Conservation (phyloP, 2,888 invertebrate species). For the Dolomedes plantarius region DNA sequence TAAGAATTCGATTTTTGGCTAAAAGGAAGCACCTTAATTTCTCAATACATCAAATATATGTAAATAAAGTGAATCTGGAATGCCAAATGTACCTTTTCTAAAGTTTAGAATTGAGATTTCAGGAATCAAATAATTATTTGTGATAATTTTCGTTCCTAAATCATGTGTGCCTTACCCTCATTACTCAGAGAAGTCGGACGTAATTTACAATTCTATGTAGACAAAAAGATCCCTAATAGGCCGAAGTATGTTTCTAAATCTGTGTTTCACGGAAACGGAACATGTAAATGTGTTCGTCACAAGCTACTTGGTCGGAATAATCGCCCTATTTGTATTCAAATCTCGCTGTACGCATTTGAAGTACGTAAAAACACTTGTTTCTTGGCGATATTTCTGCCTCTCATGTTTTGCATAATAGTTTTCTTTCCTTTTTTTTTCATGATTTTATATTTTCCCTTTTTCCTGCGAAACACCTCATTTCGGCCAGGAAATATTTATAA, state of each 20-base stretch:
- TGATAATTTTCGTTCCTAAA: neutral
- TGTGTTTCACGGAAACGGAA: neutral
- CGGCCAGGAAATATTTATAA: constrained; percentile 39
- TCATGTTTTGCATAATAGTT: constrained; percentile 38
- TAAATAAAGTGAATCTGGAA: too few species aligned
- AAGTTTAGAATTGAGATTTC: too few species aligned
- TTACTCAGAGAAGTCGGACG: neutral
- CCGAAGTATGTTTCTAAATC: neutral
- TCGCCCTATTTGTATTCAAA: constrained; percentile 34
- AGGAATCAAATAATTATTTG: too few species aligned
- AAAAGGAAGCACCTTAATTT: too few species aligned
- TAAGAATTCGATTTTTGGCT: too few species aligned
- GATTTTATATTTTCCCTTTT: neutral
- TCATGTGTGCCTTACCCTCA: neutral
- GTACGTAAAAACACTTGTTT: constrained; percentile 56
- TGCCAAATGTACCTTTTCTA: too few species aligned
- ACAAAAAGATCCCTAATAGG: neutral
- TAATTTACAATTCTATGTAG: constrained; percentile 1
- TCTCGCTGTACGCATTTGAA: neutral
- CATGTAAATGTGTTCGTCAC: neutral
- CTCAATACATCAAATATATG: too few species aligned
- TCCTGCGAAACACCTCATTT: constrained; percentile 23
- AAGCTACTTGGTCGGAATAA: constrained; percentile 8
- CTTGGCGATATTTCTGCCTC: constrained; percentile 35
- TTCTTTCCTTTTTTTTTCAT: neutral